Conservation (phyloP, 2,888 invertebrate genomes). For the Meganola albula region DNA sequence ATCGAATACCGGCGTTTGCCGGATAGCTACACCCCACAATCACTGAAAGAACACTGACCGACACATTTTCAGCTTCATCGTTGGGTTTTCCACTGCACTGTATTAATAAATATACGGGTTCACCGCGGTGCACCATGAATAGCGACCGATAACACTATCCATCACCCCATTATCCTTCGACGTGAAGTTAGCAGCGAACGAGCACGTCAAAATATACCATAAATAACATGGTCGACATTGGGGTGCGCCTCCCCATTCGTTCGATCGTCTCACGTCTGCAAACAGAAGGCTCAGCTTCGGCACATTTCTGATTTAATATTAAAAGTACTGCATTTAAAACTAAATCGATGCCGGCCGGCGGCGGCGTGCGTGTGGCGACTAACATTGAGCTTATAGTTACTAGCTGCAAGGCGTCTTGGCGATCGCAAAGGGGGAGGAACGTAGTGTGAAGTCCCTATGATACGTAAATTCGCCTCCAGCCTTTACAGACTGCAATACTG, state of each 20-base stretch:
- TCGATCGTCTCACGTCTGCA: conserved; percentile 50
- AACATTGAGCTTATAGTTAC: conserved; percentile 39
- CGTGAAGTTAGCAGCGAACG: conserved; percentile 69
- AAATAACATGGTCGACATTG: conserved; percentile 64
- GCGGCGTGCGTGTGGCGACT: conserved; percentile 32
- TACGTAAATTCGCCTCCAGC: conserved; percentile 61
- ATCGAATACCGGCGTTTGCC: conserved; percentile 42
- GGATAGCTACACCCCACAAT: conserved; percentile 23
- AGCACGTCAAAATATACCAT: conserved; percentile 75
- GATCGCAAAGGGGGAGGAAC: conserved; percentile 37
- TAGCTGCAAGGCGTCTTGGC: conserved; percentile 35
- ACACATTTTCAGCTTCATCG: conserved; percentile 33
- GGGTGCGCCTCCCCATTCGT: conserved; percentile 44
- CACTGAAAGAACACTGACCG: conserved; percentile 37
- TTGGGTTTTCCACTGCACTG: conserved; percentile 52
- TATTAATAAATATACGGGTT: conserved; percentile 53
- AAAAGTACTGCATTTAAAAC: conserved; percentile 33
- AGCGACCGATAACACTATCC: conserved; percentile 75
- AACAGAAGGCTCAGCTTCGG: conserved; percentile 38
- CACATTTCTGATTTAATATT: conserved; percentile 39
- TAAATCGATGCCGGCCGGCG: conserved; percentile 45
- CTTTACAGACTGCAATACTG: conserved; percentile 49
- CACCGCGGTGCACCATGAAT: conserved; percentile 59
- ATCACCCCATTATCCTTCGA: conserved; percentile 71
- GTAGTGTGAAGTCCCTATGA: conserved; percentile 53